Evolutionary conservation across 2,888 invertebrate genomes (phyloP).

Genomic region (Cantharis lateralis): DNA sequence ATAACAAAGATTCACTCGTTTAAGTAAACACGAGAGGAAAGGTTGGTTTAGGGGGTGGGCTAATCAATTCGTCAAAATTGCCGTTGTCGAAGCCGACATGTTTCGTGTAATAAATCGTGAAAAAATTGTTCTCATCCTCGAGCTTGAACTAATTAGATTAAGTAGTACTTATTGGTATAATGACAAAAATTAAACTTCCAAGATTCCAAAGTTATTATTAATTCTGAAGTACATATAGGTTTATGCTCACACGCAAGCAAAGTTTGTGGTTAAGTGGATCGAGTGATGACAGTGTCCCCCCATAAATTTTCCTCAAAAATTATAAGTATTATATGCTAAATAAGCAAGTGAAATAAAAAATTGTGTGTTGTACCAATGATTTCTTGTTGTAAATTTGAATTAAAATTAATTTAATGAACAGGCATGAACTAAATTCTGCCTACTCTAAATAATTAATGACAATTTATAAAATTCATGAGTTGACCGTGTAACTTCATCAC

Average conservation of each 20-base stretch:
- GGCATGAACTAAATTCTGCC: neutral
- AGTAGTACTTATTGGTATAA: neutral
- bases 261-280: neutral
- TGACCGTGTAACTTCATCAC: conserved; percentile 7
- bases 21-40: neutral
- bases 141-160: neutral
- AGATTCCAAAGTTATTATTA: neutral
- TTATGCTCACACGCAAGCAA: neutral
- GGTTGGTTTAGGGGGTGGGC: neutral
- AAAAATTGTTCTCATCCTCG: neutral
- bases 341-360: neutral
- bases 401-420: neutral
- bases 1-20: neutral
- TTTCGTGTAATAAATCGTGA: neutral
- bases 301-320: neutral
- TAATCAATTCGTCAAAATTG: neutral
- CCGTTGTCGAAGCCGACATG: too few relatives aligned
- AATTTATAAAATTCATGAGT: conserved; percentile 19
- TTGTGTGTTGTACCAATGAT: neutral
- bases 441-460: conserved; percentile 3
- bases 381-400: neutral
- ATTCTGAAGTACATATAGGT: neutral
- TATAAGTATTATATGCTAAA: neutral
- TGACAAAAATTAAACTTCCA: neutral
- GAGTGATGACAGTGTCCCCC: neutral